Evolutionary conservation across 2,797 vertebrate species (phyloP), one percentile per base, ranked within the genome.

Genomic region (Darevskia mixta): DNA sequence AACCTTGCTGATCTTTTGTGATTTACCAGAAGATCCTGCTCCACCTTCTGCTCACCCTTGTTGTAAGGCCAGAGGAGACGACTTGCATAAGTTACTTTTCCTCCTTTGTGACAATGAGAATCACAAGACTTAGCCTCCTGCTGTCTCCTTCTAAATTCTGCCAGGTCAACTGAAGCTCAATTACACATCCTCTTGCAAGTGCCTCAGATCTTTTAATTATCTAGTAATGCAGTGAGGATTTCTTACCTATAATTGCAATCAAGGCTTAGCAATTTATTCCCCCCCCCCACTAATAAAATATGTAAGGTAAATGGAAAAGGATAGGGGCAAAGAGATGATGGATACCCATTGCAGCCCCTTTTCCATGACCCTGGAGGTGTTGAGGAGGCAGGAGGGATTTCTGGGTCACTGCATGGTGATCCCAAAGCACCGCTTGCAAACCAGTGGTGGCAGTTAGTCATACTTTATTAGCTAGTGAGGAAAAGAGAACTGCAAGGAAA

Each of bases 191-290:
- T 94, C 88, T 87, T 83, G 89, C 87, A 89, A 91, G 89, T 86
- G 87, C 93, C 90, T 87, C 93, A 89, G 80, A 91, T 95, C 93
- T 95, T 94, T 94, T 95, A 94, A 94, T 94, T 95, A 89, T 93
- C 90, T 93, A 88, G 91, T 93, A 90, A 93, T 87, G 94, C 87
- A 90, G 89, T 76, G 76, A 89, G 73, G n/a, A 89, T 95, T 93
- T 92, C 92, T 93, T 87, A 89, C 83, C 80, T 69, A 87, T 94
- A 90, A 76, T 88, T 91, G 85, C 92, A 92, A 85, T 80, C 0
- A 0, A 82, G 71, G 73, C 88, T 92, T 89, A 90, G 93, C 93
- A 93, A 85, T 86, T 78, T 64, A 83, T 67, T 79, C 23, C 27
- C 2, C 41, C 41, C 67, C 23, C 64, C 49, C 73, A 2, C 25